phyloP scores from a whole-genome alignment of 2,888 invertebrate species.

The Protophormia terraenovae region DNA sequence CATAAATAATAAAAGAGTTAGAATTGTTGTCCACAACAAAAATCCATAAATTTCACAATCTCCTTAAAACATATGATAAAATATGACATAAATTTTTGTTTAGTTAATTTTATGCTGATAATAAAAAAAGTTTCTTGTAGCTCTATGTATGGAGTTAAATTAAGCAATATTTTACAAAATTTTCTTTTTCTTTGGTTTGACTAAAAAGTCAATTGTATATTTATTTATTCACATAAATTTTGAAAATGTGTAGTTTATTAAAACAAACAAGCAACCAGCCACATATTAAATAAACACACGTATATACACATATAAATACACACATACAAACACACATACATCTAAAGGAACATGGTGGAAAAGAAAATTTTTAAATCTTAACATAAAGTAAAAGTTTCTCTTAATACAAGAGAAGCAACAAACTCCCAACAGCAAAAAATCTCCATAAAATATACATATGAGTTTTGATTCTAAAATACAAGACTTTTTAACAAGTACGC shows the following conservation, averaged over 20 bases:
- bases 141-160: not conserved
- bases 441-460: constrained; percentile 15
- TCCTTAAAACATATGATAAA: not conserved
- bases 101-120: not conserved
- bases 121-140: not conserved
- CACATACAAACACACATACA: not conserved
- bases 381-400: constrained; percentile 37
- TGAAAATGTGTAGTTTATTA: constrained; percentile 40
- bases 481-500: constrained; percentile 36
- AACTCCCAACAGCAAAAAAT: constrained; percentile 4
- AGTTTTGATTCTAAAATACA: constrained; percentile 33
- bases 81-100: not conserved
- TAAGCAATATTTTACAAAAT: not conserved
- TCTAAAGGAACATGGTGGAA: not conserved
- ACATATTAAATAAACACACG: no score
- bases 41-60: not conserved
- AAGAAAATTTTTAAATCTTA: constrained; percentile 33
- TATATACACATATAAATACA: no score
- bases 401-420: constrained; percentile 26
- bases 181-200: not conserved
- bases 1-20: no score
- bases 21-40: no score
- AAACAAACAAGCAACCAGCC: constrained; percentile 17
- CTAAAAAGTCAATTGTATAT: constrained; percentile 21
- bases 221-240: constrained; percentile 46